Evolutionary conservation across 2,888 invertebrate species (phyloP).

Genomic region (Ophioninae sp.): DNA sequence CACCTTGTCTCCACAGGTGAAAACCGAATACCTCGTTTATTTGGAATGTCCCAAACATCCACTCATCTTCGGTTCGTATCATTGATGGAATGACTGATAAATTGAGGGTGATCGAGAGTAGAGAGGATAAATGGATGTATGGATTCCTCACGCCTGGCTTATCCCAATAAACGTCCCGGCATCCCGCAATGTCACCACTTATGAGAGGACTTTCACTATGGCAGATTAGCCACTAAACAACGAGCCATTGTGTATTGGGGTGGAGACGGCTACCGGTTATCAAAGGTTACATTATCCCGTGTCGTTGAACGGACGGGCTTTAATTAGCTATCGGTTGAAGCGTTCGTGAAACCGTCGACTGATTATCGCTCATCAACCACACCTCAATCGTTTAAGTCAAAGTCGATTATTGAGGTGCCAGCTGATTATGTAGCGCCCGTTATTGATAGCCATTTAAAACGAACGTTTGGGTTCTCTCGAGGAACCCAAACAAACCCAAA

Average conservation of each 20-base stretch:
- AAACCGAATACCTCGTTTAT: not conserved
- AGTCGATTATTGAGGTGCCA: not conserved
- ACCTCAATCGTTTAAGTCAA: not conserved
- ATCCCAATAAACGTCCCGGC: constrained; percentile 21
- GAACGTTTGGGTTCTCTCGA: not conserved
- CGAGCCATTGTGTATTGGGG: constrained; percentile 53
- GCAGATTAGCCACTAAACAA: constrained; percentile 64
- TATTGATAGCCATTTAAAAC: not conserved
- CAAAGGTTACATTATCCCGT: constrained; percentile 40
- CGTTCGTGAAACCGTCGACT: not conserved
- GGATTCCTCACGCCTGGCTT: constrained; percentile 1
- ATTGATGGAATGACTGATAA: not conserved
- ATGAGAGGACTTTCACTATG: constrained; percentile 42
- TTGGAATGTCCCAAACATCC: not conserved
- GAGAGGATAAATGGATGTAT: not conserved
- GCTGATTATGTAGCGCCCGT: not conserved
- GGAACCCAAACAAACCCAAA: too few relatives aligned
- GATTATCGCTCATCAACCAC: not conserved
- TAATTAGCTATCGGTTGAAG: constrained; percentile 25
- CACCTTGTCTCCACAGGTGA: not conserved
- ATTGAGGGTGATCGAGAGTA: not conserved
- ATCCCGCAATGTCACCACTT: constrained; percentile 49
- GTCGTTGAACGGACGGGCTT: constrained; percentile 6
- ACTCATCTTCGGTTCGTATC: not conserved
- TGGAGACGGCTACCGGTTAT: constrained; percentile 44